Evolutionary conservation across 2,888 invertebrate species (phyloP), one percentile per base, ranked within the genome.

Genomic region (Amorpha juglandis): DNA sequence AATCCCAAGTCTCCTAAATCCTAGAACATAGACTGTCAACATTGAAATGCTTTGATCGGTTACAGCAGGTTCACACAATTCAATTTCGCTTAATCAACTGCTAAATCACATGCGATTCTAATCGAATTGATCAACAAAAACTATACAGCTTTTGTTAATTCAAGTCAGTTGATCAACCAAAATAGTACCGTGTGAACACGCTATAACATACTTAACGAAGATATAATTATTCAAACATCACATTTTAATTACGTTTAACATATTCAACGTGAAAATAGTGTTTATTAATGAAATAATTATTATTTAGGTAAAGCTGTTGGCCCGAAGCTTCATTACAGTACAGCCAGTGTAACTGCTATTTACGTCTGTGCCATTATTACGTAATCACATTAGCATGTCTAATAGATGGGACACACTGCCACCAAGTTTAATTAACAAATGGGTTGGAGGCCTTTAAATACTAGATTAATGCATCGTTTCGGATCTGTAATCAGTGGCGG

Each of bases 361-460:
- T 65, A 68, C 47, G 42, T 66, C 51, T 66, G 51, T 64, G 64
- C 58, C 64, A 63, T 69, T 68, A 69, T 64, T 63, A 64, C 19
- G 52, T 69, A 68, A 69, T 68, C 51, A 47, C 63, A 68, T 69
- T 63, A 68, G 21, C 69, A 66, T 68, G 63, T 65, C 6, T 70
- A 69, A 69, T 64, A 64, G 68, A 51, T 38, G 63, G 33, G 64
- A 52, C 50, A 58, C 33, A 35, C 66, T 51, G 63, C 6, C 51
- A 6, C 4, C 27, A 12, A 11, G 63, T 8, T 38, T 19, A 48
- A 51, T 51, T n/a, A 63, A 63, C 51, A 16, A 38, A 12, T 42
- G 19, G 19, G 9, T 12, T 4, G 12, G 58, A 33, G 19, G 16
- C 38, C 19, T 19, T 38, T 19, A 19, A 38, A 38, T 58, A 16